These are phyloP conservation scores for Montipora foliosa DNA, from an alignment of 64 coral and sea anemone species.

Conservation along the genomic window DNA sequence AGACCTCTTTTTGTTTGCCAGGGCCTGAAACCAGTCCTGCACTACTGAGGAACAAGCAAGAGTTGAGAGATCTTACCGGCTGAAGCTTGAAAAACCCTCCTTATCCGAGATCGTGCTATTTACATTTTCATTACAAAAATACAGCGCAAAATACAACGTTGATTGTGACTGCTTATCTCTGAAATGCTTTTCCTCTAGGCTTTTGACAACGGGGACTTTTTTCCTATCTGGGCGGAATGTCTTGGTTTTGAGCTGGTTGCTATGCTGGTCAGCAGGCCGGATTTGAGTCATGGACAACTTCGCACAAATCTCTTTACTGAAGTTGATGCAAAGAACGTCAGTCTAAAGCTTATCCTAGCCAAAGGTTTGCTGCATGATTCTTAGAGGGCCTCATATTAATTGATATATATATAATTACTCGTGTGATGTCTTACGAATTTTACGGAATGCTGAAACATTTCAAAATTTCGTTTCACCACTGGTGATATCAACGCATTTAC, in stretches of 20 bases:
- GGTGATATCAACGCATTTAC: background rate
- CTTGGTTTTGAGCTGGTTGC: conserved; percentile 73
- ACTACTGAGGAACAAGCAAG: too few relatives aligned
- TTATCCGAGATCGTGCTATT: too few relatives aligned
- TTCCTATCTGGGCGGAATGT: conserved; percentile 87
- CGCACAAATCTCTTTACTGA: conserved; percentile 38
- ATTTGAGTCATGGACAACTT: conserved; percentile 56
- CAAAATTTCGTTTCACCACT: too few relatives aligned
- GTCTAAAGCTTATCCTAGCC: conserved; percentile 21
- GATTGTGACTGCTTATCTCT: background rate
- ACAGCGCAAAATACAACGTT: background rate
- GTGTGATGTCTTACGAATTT: too few relatives aligned
- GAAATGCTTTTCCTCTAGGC: conserved; percentile 43
- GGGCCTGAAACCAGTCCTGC: too few relatives aligned
- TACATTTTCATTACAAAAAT: too few relatives aligned
- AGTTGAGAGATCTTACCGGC: too few relatives aligned
- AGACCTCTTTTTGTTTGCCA: too few relatives aligned
- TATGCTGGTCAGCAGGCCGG: conserved; percentile 34
- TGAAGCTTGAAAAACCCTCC: too few relatives aligned
- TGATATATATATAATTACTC: too few relatives aligned
- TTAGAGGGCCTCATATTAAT: background rate
- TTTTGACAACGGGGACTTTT: conserved; percentile 65
- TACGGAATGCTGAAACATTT: too few relatives aligned
- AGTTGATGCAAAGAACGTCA: conserved; percentile 42
- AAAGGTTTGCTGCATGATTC: conserved; percentile 22